Base-by-base conservation (phyloP, 2,888 invertebrate species). In the Erannis defoliaria region DNA sequence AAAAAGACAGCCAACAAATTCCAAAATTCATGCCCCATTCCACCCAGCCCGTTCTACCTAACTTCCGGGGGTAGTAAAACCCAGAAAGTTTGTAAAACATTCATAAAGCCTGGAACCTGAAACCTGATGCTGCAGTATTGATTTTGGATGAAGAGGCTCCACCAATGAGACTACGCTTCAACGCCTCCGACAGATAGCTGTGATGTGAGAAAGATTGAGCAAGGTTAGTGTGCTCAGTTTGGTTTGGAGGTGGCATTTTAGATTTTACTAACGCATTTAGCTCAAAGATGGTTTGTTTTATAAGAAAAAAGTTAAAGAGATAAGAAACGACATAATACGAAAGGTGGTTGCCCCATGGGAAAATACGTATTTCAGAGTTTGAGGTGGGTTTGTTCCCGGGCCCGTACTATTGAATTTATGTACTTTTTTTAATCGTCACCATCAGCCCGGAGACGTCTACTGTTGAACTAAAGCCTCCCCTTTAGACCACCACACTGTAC, bases 61-160 rank as follows among this genome's bases (percentile, higher is more conserved):
- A 26, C 29, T 54, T 63, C 54, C 65, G 45, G 43, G 42, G 45
- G 37, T 40, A 62, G 55, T 65, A 75, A 72, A 74, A 70, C 71
- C 66, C 64, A 64, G 63, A 62, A 72, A 70, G 51, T 35, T 68
- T 63, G 69, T 85, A 76, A 85, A 88, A 87, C 82, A 86, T 89
- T 88, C 78, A 88, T 85, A 80, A 74, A 73, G 45, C 19, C 23
- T 33, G 50, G n/a, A 50, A 26, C 46, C 46, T 40, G 55, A 43
- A 59, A 53, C 57, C 62, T 70, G 55, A 54, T 46, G 40, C 64
- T 68, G 68, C 40, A 48, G 68, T 88, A 89, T 89, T 81, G 88
- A 89, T 88, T 88, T 82, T 79, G 62, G 66, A 51, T 55, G 62
- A 70, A 62, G 56, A 58, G 55, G 50, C 33, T 40, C 60, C 51